Evolutionary conservation across 2,888 invertebrate genomes (phyloP).

Genomic region (Drosophila anceps): DNA sequence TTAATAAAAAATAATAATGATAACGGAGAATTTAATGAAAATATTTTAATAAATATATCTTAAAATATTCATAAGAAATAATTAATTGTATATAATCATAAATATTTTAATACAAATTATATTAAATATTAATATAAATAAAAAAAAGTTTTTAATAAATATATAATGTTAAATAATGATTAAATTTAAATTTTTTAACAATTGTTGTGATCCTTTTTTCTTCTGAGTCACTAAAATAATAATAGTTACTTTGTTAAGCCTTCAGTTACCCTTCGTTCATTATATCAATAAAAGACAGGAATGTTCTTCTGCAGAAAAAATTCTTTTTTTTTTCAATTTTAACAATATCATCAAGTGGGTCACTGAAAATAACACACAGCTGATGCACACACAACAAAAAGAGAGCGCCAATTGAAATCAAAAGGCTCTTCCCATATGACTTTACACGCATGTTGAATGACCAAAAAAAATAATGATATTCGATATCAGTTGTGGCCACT

Average conservation of each 20-base stretch:
- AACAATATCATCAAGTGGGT: background rate
- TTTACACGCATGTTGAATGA: background rate
- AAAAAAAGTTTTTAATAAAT: background rate
- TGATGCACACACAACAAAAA: background rate
- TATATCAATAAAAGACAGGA: background rate
- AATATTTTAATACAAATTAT: too few relatives aligned
- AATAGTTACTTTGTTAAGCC: too few relatives aligned
- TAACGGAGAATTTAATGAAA: too few relatives aligned
- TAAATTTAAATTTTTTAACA: background rate
- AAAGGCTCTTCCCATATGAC: background rate
- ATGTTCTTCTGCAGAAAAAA: background rate
- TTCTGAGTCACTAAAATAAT: too few relatives aligned
- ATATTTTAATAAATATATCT: too few relatives aligned
- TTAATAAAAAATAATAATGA: too few relatives aligned
- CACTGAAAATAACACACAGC: background rate
- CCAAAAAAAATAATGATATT: background rate
- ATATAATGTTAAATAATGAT: background rate
- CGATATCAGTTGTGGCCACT: conserved; percentile 21
- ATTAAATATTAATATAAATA: background rate
- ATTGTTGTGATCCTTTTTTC: background rate
- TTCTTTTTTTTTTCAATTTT: background rate
- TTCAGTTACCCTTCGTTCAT: background rate
- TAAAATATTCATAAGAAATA: too few relatives aligned
- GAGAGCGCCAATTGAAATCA: background rate
- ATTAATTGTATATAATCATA: too few relatives aligned